Conservation (phyloP, 2,797 vertebrate genomes). For the Harpagifer antarcticus region DNA sequence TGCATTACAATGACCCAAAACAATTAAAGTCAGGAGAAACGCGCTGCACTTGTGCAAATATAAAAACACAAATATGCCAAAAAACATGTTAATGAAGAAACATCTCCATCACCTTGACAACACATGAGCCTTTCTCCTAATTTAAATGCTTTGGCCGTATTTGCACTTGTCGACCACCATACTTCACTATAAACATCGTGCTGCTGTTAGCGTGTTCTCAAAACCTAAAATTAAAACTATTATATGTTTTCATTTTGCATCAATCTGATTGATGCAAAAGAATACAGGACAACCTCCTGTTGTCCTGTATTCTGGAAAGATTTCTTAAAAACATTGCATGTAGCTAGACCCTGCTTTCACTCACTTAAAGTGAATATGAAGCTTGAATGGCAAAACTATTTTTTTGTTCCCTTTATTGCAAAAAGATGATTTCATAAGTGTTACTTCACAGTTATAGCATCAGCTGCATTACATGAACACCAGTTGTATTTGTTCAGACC, state of each 20-base stretch:
- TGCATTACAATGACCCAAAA: no score
- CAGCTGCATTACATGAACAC: constrained; percentile 17
- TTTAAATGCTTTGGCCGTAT: no score
- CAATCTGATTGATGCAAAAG: no score
- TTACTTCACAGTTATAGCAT: neutral
- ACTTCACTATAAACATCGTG: neutral
- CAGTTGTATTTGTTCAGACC: neutral
- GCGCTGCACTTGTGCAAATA: no score
- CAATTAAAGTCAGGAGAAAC: no score
- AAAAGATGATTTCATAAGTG: constrained; percentile 16
- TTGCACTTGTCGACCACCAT: no score
- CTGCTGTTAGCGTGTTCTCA: neutral
- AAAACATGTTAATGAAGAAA: no score
- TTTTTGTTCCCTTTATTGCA: neutral
- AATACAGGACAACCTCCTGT: neutral
- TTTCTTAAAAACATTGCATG: neutral
- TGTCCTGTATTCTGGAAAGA: neutral
- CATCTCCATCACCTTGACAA: no score
- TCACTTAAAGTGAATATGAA: neutral
- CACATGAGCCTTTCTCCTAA: no score
- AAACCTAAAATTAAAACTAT: no score
- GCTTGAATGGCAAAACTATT: neutral
- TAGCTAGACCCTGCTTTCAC: constrained; percentile 1
- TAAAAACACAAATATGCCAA: no score
- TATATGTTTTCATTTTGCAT: no score